A percentile compares a stretch with the other conserved stretches of the same genome.
Conservation (phyloP, 2,888 invertebrate genomes). For the Mactromeris polynyma region DNA sequence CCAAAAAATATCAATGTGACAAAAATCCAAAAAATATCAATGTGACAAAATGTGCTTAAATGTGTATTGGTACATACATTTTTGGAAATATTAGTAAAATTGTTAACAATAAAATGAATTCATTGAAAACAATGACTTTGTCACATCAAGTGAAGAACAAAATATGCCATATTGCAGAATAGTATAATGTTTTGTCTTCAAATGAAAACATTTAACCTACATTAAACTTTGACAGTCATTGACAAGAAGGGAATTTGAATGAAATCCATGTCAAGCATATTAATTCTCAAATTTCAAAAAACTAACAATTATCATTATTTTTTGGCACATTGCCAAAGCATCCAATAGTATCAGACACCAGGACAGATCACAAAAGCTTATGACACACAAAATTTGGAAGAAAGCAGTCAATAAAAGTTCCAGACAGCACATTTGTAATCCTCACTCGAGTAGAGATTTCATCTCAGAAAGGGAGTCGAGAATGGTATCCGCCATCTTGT, state of each 20-base stretch:
- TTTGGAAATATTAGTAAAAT: neutral
- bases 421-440: neutral
- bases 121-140: neutral
- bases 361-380: neutral
- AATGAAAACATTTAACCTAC: neutral
- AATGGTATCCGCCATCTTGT: constrained; percentile 75
- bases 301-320: neutral
- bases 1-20: no score
- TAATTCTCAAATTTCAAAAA: neutral
- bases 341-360: neutral
- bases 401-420: neutral
- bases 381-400: constrained; percentile 2
- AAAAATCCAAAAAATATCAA: no score
- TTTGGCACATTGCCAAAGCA: neutral
- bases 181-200: neutral
- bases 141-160: neutral
- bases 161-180: neutral
- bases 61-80: neutral
- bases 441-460: constrained; percentile 66
- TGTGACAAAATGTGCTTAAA: neutral
- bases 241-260: neutral
- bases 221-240: neutral
- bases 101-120: neutral
- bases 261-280: neutral
- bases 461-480: constrained; percentile 72